phyloP scores from a whole-genome alignment of 2,797 vertebrate species.

The Garrulus glandarius region DNA sequence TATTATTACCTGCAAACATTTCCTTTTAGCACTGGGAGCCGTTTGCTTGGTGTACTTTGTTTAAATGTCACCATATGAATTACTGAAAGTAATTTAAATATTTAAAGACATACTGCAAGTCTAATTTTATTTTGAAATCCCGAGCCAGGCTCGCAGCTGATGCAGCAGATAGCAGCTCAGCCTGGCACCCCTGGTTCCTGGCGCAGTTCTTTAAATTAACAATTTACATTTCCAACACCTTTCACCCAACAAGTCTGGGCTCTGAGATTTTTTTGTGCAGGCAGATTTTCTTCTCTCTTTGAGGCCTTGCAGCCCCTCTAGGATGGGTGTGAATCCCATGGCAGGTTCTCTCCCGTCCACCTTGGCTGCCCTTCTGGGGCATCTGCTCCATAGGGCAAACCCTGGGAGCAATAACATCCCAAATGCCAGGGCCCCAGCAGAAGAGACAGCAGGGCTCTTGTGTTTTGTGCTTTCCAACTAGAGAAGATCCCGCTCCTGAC shows the following conservation, averaged over 20 bases:
- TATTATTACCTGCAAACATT: constrained; percentile 56
- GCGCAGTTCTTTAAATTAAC: not conserved
- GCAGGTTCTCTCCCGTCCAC: not conserved
- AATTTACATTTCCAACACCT: constrained; percentile 17
- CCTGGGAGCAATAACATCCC: not conserved
- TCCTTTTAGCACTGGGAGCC: constrained; percentile 44
- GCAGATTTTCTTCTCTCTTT: not conserved
- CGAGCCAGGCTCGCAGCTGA: not conserved
- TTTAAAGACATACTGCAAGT: constrained; percentile 47
- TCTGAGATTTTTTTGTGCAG: not conserved
- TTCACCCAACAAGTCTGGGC: not conserved
- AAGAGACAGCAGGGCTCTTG: not conserved
- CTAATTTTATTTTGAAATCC: constrained; percentile 42
- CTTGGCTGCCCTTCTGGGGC: not conserved
- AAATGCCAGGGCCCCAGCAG: not conserved
- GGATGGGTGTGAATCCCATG: not conserved
- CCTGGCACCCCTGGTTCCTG: not conserved
- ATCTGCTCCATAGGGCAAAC: not conserved
- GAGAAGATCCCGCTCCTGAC: not conserved
- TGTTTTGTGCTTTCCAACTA: not conserved
- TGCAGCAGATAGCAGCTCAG: constrained; percentile 33
- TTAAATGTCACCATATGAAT: constrained; percentile 65
- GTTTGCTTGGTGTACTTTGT: constrained; percentile 35
- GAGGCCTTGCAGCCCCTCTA: not conserved
- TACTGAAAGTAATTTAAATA: constrained; percentile 62